These are phyloP conservation scores for Nasua narica DNA, from an alignment of 2,797 vertebrate species.

Conservation along the genomic window DNA sequence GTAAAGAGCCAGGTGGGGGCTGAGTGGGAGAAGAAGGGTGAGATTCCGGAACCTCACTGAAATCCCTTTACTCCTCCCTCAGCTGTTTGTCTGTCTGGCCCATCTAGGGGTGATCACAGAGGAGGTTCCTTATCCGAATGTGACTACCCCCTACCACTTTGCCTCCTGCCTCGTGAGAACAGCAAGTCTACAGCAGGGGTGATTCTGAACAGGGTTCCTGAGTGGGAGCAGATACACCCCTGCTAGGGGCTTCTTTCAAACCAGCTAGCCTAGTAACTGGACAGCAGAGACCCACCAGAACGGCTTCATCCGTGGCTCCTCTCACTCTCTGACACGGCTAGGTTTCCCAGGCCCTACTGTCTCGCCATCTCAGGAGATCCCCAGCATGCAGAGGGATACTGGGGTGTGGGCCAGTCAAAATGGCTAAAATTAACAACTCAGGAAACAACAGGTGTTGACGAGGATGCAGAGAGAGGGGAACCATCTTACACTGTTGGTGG, in stretches of 20 bases:
- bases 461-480: background rate
- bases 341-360: background rate
- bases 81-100: background rate
- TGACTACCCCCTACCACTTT: accelerated
- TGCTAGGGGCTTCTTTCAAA: background rate
- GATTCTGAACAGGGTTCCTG: background rate
- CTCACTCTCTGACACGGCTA: background rate
- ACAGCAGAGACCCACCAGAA: background rate
- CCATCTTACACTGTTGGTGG: background rate
- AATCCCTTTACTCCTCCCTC: background rate
- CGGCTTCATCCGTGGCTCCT: background rate
- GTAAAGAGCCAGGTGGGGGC: background rate
- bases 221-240: too few species aligned
- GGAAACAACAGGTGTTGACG: background rate
- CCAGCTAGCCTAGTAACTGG: accelerated
- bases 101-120: background rate
- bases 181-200: background rate
- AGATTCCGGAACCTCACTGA: background rate
- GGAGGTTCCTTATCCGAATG: background rate
- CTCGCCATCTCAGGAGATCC: background rate
- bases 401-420: background rate
- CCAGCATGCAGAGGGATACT: background rate
- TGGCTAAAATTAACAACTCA: background rate
- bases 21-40: accelerated
- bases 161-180: background rate